Evolutionary conservation across 2,797 vertebrate genomes (phyloP), one percentile per base, ranked within the genome.

Genomic region (Phataginus tricuspis): DNA sequence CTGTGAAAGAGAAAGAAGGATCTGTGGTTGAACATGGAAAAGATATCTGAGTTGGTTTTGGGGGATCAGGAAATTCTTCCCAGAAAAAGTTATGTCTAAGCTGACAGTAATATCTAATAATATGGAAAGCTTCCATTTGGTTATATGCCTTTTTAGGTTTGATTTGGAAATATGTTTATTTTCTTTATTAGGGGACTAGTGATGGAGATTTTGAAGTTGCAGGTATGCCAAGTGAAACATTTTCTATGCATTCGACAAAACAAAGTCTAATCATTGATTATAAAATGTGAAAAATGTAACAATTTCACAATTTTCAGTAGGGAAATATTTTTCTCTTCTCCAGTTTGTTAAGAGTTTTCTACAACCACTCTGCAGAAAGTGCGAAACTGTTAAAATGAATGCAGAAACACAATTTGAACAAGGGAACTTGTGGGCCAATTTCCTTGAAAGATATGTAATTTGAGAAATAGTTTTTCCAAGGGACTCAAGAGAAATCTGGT

Each of bases 101-200:
- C 14, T 75, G 66, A 68, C 34, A 34, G 34, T 37, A 82, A 14
- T 68, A 5, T 84, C 39, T 34, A 45, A 23, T 77, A 45, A 45
- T 51, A 82, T 75, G 31, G 63, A 63, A n/a, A 51, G 55, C 7
- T 39, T 66, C 39, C 78, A 4, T 95, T 84, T 79, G 23, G n/a
- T 59, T 90, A 49, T 94, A 23, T 87, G 29, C 29, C 53, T 75
- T 95, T 94, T 63, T 93, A 86, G 68, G 14, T 96, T 83, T 96
- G 51, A 27, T 66, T 49, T 66, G 31, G 51, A 91, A 79, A 85
- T 69, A 31, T 23, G 18, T 78, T 94, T 79, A 53, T 49, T 83
- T 90, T 90, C 42, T 55, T 42, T 71, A 77, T 95, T 91, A 91
- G 59, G 61, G 90, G 57, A 78, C n/a, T 37, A 74, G 29, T 13